Evolutionary conservation across 1,140 invertebrate genomes (phyloP), one percentile per base, ranked within the genome.

Genomic region (Centruroides vittatus): DNA sequence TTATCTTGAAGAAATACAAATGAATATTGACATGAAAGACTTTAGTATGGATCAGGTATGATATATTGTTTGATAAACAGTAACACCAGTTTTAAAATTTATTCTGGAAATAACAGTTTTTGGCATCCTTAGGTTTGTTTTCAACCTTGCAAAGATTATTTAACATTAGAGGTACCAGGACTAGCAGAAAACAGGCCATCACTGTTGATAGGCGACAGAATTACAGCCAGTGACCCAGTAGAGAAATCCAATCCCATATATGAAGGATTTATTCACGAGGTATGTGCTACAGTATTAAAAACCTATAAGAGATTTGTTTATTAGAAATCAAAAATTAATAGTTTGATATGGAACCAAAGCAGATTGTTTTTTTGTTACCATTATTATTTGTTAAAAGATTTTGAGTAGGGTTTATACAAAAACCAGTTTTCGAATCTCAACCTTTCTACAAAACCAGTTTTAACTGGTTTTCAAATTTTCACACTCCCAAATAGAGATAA

Each of bases 141-240:
- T 65, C 76, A 77, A 8, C 75, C 69, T 7, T 75, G 73, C 63
- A 80, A 81, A 3, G 84, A 88, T 63, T 92, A 78, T 75, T 73
- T 94, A 6, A 75, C 77, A 11, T 71, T 95, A 57, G 78, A 83
- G 70, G 84, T 95, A 48, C 83, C 84, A 55, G 88, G 89, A 60
- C 74, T 95, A 10, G 78, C 81, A 56, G 92, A 95, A 73, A 84
- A 81, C 66, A 79, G 91, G 55, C 93, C 91, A 3, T 92, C 89
- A 3, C 71, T 96, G 7, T 78, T 93, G 49, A 69, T 83, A 54
- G 89, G 89, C 2, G 92, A 96, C 72, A 79, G 75, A 71, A 81
- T 86, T 23, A 76, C 84, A 41, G 80, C 76, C 5, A 70, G 70
- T 5, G 68, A 66, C 13, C 73, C 73, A 23, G 64, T 60, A 8